phyloP scores from a whole-genome alignment of 23 tunicate genomes.

The Styela clava region DNA sequence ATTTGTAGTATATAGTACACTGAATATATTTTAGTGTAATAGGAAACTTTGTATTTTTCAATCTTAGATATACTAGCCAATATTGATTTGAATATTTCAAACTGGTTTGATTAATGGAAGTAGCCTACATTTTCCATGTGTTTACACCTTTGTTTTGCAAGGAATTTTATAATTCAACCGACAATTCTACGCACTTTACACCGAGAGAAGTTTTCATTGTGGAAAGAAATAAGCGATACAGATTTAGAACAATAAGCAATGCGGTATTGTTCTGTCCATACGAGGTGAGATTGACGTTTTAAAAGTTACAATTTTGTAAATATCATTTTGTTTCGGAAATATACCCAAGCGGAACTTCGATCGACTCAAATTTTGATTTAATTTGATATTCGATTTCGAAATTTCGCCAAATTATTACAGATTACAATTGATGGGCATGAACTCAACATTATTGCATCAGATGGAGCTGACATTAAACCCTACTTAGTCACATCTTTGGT shows the following conservation, averaged over 20 bases:
- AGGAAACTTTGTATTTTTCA: no score
- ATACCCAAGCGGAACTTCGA: no score
- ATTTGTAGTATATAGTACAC: no score
- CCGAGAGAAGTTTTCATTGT: constrained; percentile 37
- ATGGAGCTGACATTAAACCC: constrained; percentile 73
- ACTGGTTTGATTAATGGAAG: no score
- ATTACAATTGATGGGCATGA: constrained; percentile 52
- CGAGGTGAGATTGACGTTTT: constrained; percentile 53
- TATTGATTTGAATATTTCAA: no score
- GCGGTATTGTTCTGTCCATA: constrained; percentile 86
- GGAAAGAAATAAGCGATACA: constrained; percentile 36
- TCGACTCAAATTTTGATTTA: no score
- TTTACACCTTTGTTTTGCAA: neutral
- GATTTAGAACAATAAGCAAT: constrained; percentile 83
- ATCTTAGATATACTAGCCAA: no score
- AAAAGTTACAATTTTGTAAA: neutral
- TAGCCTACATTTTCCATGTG: no score
- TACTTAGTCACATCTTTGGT: constrained; percentile 55
- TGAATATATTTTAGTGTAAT: no score
- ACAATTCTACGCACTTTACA: constrained; percentile 1
- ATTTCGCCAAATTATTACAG: no score
- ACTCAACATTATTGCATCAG: constrained; percentile 65
- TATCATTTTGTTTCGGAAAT: no score
- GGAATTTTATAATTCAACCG: neutral
- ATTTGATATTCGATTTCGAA: no score